phyloP scores from a whole-genome alignment of 2,797 vertebrate species.

The Xiphophorus birchmanni region DNA sequence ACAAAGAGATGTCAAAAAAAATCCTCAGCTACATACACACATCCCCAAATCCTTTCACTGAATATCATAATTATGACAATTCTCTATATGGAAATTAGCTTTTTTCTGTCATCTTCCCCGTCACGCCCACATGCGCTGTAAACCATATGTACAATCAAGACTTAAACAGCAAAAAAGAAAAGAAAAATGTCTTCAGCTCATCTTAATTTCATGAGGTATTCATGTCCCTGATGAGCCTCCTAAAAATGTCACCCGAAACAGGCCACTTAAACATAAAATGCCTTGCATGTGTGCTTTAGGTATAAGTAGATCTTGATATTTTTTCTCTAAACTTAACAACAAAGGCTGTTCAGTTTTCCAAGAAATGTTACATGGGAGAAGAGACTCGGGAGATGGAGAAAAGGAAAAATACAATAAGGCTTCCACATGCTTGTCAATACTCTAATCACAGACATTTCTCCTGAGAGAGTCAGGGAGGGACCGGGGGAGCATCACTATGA shows the following conservation, averaged over 20 bases:
- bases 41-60: background rate
- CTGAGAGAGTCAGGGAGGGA: conserved; percentile 45
- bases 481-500: conserved; percentile 69
- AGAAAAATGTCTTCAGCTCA: background rate
- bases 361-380: conserved; percentile 40
- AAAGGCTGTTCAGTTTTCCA: conserved; percentile 37
- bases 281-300: conserved; percentile 53
- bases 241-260: background rate
- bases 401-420: conserved; percentile 40
- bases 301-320: conserved; percentile 19
- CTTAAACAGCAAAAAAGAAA: background rate
- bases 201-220: background rate
- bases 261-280: conserved; percentile 47
- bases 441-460: conserved; percentile 64
- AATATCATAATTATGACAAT: background rate
- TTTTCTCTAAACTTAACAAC: conserved; percentile 13
- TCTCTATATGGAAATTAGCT: background rate
- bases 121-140: background rate
- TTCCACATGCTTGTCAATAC: conserved; percentile 75
- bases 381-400: conserved; percentile 1
- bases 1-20: background rate
- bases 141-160: background rate
- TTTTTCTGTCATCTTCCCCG: background rate
- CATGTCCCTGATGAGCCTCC: background rate
- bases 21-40: background rate